Percentiles rank a stretch among this genome's conserved stretches.
Conservation (phyloP, 2,888 invertebrate species). For the Luperina nickerlii region DNA sequence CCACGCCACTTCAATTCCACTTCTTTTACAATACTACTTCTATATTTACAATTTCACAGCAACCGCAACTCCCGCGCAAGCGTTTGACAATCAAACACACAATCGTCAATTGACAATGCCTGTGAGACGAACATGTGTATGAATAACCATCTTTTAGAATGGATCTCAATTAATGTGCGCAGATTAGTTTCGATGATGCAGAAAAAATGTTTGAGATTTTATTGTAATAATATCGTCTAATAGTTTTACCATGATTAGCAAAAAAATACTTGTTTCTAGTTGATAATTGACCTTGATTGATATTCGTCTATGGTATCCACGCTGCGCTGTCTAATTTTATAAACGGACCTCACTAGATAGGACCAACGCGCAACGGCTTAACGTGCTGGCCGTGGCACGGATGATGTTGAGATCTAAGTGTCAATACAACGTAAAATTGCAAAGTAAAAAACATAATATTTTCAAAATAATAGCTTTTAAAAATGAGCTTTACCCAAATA, state of each 20-base stretch:
- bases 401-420: no score
- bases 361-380: no score
- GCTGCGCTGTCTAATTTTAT: background rate
- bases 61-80: constrained; percentile 17
- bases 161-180: constrained; percentile 62
- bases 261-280: constrained; percentile 31
- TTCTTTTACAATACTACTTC: background rate
- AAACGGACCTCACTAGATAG: no score
- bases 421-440: no score
- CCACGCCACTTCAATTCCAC: background rate
- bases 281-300: constrained; percentile 30
- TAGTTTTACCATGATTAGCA: constrained; percentile 20
- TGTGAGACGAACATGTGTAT: constrained; percentile 54
- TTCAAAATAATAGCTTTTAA: no score
- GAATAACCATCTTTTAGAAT: constrained; percentile 56
- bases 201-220: constrained; percentile 33
- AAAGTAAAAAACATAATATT: no score
- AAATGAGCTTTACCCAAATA: background rate
- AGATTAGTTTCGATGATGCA: constrained; percentile 52
- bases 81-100: constrained; percentile 27
- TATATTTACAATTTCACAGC: constrained; percentile 4
- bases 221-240: background rate
- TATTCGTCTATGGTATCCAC: background rate
- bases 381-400: no score
- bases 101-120: constrained; percentile 54